Evolutionary conservation across 1,140 invertebrate genomes (phyloP).

Genomic region (Drosophila paulistorum): DNA sequence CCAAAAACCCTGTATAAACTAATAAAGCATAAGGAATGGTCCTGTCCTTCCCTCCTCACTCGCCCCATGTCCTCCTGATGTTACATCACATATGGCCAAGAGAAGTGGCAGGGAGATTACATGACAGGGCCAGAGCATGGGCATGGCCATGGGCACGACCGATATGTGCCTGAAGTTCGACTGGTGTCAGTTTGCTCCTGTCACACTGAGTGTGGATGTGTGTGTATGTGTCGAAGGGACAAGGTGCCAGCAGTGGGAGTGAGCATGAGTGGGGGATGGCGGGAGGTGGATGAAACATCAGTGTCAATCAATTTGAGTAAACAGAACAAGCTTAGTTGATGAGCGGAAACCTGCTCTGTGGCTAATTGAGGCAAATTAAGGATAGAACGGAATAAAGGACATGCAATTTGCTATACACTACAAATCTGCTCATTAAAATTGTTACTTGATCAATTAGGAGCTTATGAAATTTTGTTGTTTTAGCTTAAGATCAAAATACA

Average conservation of each 20-base stretch:
- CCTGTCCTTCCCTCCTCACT: not conserved
- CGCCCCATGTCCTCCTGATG: slow-evolving; percentile 9
- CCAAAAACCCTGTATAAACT: slow-evolving; percentile 56
- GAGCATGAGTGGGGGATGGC: not conserved
- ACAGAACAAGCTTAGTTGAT: slow-evolving; percentile 54
- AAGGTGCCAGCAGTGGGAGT: not conserved
- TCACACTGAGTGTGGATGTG: slow-evolving; percentile 25
- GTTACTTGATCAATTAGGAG: too few species aligned
- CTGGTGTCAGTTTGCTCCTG: slow-evolving; percentile 74
- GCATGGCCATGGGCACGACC: slow-evolving; percentile 1
- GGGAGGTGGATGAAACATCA: slow-evolving; percentile 41
- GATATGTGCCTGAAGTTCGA: slow-evolving; percentile 45
- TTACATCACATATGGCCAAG: slow-evolving; percentile 33
- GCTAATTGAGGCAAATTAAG: slow-evolving; percentile 55
- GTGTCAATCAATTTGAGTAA: slow-evolving; percentile 73
- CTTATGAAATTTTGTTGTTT: too few species aligned
- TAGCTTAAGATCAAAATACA: too few species aligned
- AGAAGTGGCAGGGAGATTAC: not conserved
- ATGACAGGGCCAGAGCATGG: slow-evolving; percentile 21
- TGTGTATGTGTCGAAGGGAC: not conserved
- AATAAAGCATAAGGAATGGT: slow-evolving; percentile 75
- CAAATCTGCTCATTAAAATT: not conserved
- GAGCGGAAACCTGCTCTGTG: slow-evolving; percentile 58
- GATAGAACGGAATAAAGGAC: not conserved
- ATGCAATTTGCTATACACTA: not conserved